Percentiles rank a stretch among this genome's conserved stretches.
phyloP scores from a whole-genome alignment of 2,113 vertebrate species.

The Ochotona princeps region DNA sequence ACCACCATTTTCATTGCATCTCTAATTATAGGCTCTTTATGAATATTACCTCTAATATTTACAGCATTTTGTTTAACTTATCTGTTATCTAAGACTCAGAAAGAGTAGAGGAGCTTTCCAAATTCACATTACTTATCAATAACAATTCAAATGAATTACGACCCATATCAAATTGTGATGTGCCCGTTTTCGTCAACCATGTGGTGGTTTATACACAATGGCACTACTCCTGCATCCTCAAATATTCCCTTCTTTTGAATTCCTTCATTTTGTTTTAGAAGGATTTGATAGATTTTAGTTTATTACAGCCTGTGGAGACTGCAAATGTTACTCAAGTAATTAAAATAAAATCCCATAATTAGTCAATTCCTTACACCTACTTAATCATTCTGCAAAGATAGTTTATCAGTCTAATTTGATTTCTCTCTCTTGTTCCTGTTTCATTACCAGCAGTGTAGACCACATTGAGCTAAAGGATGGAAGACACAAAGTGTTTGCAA shows the following conservation, averaged over 20 bases:
- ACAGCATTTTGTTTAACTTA: background rate
- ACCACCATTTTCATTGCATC: background rate
- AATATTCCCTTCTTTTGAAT: background rate
- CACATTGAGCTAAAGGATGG: background rate
- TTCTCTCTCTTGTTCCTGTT: background rate
- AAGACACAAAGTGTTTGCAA: background rate
- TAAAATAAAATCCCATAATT: background rate
- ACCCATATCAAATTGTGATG: background rate
- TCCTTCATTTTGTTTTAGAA: background rate
- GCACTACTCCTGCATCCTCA: background rate
- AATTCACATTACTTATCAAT: background rate
- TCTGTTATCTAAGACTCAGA: background rate
- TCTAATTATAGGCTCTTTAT: background rate
- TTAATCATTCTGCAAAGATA: background rate
- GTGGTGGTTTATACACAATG: background rate
- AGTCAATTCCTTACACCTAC: background rate
- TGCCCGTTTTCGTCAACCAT: background rate
- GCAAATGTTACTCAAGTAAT: background rate
- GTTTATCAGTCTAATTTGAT: background rate
- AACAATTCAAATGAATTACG: background rate
- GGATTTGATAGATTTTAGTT: background rate
- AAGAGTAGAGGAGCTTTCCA: background rate
- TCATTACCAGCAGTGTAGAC: background rate
- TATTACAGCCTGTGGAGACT: background rate
- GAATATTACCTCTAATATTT: background rate